Percentiles rank a stretch among this genome's conserved stretches.
Evolutionary conservation across 2,113 vertebrate species (phyloP).

Genomic region (Pituophis catenifer): DNA sequence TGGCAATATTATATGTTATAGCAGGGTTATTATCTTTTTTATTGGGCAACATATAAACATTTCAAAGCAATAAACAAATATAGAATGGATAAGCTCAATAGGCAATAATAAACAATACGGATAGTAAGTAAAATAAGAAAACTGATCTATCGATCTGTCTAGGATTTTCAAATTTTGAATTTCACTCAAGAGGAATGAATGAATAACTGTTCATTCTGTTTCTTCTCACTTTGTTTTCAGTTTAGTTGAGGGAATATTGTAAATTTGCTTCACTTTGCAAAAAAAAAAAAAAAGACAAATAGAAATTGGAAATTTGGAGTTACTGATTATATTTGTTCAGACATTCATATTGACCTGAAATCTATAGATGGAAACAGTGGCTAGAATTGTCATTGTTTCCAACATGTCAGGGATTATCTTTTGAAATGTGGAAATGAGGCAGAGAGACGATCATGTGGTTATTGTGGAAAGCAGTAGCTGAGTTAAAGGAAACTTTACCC

Average conservation of each 20-base stretch:
- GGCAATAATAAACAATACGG: neutral
- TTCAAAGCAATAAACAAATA: neutral
- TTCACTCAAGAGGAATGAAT: neutral
- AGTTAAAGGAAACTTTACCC: neutral
- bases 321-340: neutral
- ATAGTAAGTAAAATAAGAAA: neutral
- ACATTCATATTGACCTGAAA: neutral
- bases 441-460: neutral
- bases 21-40: neutral
- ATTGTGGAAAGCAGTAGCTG: conserved; percentile 2
- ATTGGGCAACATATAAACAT: neutral
- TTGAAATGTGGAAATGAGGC: neutral
- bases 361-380: neutral
- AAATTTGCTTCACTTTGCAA: neutral
- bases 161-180: neutral
- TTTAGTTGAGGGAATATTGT: neutral
- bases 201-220: neutral
- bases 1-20: neutral
- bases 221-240: neutral
- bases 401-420: conserved; percentile 15
- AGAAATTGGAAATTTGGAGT: neutral
- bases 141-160: neutral
- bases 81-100: neutral
- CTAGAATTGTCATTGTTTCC: conserved; percentile 6
- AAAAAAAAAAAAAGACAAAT: neutral